A percentile compares a stretch with the other conserved stretches of the same genome.
Conservation (phyloP, 2,888 invertebrate species). For the Bellardia pandia region DNA sequence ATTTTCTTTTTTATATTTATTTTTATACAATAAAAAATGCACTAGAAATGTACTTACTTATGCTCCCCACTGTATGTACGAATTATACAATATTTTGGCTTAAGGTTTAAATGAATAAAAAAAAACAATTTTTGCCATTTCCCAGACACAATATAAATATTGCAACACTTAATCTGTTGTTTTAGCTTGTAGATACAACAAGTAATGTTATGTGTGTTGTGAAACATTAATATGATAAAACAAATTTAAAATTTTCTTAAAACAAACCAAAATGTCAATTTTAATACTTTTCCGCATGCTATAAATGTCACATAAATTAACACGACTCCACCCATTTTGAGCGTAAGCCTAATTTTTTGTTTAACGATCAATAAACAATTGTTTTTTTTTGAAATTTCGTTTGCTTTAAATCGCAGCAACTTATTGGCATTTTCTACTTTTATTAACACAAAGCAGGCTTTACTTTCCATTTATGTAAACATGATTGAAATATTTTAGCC, state of each 20-base stretch:
- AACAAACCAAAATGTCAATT: slow-evolving; percentile 19
- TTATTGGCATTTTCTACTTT: slow-evolving; percentile 23
- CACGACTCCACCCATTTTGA: slow-evolving; percentile 48
- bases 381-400: neutral
- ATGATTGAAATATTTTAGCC: slow-evolving; percentile 43
- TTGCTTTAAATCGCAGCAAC: neutral
- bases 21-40: too few relatives aligned
- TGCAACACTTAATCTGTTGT: too few relatives aligned
- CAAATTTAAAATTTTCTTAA: slow-evolving; percentile 12
- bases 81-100: too few relatives aligned
- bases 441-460: slow-evolving; percentile 27
- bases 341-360: slow-evolving; percentile 15
- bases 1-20: too few relatives aligned
- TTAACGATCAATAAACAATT: neutral
- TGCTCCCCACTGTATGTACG: too few relatives aligned
- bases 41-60: too few relatives aligned
- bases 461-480: slow-evolving; percentile 52
- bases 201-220: too few relatives aligned
- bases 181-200: too few relatives aligned
- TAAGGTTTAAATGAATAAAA: too few relatives aligned
- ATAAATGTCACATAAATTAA: slow-evolving; percentile 28
- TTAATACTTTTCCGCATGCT: slow-evolving; percentile 50
- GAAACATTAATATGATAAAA: neutral
- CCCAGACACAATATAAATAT: too few relatives aligned
- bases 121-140: too few relatives aligned